A percentile compares a stretch with the other conserved stretches of the same genome.
These are phyloP conservation scores for Lochmaea capreae DNA, from an alignment of 2,888 invertebrate species.

Conservation along the genomic window DNA sequence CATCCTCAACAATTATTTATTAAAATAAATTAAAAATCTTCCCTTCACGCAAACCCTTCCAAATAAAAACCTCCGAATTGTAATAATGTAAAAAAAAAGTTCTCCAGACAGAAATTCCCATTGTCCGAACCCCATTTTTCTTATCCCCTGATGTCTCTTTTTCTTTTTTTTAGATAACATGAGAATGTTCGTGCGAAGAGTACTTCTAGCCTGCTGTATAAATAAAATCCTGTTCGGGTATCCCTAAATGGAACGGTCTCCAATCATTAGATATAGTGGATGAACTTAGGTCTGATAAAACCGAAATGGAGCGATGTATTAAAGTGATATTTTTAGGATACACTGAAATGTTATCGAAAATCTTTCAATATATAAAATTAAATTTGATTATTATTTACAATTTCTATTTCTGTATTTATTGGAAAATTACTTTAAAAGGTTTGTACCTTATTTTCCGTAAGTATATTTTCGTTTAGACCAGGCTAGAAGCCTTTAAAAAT, in stretches of 20 bases:
- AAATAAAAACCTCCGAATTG: too few relatives aligned
- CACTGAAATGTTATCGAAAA: neutral
- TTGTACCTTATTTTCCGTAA: too few relatives aligned
- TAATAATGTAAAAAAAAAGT: neutral
- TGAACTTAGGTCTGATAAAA: slow-evolving; percentile 8
- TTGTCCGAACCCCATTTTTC: neutral
- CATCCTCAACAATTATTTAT: too few relatives aligned
- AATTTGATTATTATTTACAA: too few relatives aligned
- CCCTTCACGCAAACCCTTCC: too few relatives aligned
- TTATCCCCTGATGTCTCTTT: neutral
- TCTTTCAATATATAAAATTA: neutral
- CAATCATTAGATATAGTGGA: slow-evolving; percentile 10
- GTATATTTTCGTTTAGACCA: too few relatives aligned
- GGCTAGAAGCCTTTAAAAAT: too few relatives aligned
- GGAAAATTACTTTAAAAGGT: too few relatives aligned
- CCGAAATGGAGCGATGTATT: neutral
- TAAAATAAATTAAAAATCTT: too few relatives aligned
- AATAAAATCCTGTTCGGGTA: slow-evolving; percentile 2
- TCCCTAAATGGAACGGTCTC: neutral
- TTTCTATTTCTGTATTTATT: too few relatives aligned
- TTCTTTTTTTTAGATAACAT: neutral
- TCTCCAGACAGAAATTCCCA: neutral
- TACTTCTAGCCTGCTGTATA: slow-evolving; percentile 2
- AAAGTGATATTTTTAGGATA: slow-evolving; percentile 3
- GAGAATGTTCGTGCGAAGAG: neutral